Base-by-base conservation (phyloP, 2,797 vertebrate species). In the Silurus aristotelis region DNA sequence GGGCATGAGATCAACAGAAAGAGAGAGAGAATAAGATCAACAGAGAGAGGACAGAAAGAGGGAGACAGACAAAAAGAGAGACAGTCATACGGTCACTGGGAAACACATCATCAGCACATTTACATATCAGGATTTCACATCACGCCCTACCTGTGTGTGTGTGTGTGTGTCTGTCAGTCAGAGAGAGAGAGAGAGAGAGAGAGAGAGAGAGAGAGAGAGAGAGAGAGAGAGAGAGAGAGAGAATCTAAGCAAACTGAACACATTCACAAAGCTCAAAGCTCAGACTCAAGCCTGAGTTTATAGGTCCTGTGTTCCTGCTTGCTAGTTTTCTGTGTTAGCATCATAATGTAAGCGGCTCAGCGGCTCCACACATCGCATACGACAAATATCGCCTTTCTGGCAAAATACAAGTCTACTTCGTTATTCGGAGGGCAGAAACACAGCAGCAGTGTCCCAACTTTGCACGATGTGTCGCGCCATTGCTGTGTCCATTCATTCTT, bases 241-340 rank as follows among this genome's bases (percentile, higher is more conserved):
- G 12, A 15, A 63, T 56, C 7, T 27, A 52, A 8, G 19, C 38
- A 68, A 8, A 52, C 48, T 52, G 19, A 20, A 52, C 78, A 52
- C 22, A 14, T 52, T 80, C 22, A 27, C 48, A 66, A 66, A 27
- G 61, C 19, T 61, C 48, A 66, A 66, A 27, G 61, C 19, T 61
- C 31, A 46, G 43, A 25, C 60, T 5, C 13, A 1, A 15, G 2
- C 25, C n/a, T 25, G 46, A 25, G 9, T 17, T 17, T 1, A 38
- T 12, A 38, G 43, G 61, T 66, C 1, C 14, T 6, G 61, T 66
- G 43, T 66, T 80, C 61, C 76, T n/a, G 19, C 56, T 60, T 61
- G 76, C 31, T 61, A 78, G 76, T 78, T 66, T 80, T 38, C 78
- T 52, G 43, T 52, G 78, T 52, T 66, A 80, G 78, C 78, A 80